Conservation (phyloP, 2,888 invertebrate genomes). For the Parelbella ahira region DNA sequence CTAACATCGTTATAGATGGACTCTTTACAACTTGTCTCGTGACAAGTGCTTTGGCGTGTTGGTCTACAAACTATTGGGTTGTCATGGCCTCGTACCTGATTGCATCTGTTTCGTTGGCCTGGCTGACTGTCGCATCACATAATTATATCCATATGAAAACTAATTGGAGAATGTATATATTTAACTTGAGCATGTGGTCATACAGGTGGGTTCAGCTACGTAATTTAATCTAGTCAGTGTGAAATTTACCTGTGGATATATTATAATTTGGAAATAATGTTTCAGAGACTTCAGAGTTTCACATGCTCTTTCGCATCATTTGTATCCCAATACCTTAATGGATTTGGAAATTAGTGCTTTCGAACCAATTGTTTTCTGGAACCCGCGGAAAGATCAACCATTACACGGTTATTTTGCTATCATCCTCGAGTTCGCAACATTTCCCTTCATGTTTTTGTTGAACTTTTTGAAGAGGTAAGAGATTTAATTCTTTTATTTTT, state of each 20-base stretch:
- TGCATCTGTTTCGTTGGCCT: constrained; percentile 76
- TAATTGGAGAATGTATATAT: constrained; percentile 90
- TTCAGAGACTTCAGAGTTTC: constrained; percentile 87
- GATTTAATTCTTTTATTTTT: too few relatives aligned
- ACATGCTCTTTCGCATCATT: constrained; percentile 89
- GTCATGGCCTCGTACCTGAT: constrained; percentile 43
- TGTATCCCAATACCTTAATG: constrained; percentile 87
- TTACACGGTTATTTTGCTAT: constrained; percentile 69
- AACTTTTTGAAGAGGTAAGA: constrained; percentile 67
- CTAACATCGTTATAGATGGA: constrained; percentile 56
- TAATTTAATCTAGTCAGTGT: too few relatives aligned
- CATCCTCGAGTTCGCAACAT: constrained; percentile 62
- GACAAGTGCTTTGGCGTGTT: constrained; percentile 49
- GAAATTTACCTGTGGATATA: neutral
- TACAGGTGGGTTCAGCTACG: constrained; percentile 66
- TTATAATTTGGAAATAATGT: constrained; percentile 26
- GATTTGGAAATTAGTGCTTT: constrained; percentile 86
- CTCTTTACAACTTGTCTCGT: constrained; percentile 54
- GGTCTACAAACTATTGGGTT: constrained; percentile 46
- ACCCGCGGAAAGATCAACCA: constrained; percentile 81
- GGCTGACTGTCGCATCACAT: constrained; percentile 83
- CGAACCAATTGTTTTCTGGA: constrained; percentile 85
- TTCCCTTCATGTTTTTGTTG: constrained; percentile 53
- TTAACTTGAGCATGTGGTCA: constrained; percentile 85
- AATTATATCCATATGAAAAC: constrained; percentile 89